These are phyloP conservation scores for Phacellophora camtschatica DNA, from an alignment of 30 jellyfish, hydroid and myxozoan species.

Conservation along the genomic window DNA sequence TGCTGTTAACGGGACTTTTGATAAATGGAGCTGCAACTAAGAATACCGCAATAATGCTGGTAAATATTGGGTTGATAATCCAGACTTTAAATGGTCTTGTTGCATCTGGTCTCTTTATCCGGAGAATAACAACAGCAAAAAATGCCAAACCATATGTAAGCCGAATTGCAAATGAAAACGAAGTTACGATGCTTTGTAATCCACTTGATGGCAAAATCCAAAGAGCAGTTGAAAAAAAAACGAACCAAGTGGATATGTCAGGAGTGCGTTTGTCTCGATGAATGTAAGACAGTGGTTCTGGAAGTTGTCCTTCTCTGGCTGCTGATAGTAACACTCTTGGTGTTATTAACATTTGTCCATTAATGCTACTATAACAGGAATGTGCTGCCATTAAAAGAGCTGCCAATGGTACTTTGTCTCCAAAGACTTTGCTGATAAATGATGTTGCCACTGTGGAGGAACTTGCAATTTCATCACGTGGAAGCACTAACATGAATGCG, in stretches of 20 bases:
- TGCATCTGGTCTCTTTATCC: too few species aligned
- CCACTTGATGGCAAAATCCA: conserved; percentile 42
- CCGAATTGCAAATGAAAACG: too few species aligned
- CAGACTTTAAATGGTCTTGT: too few species aligned
- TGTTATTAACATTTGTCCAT: conserved; percentile 28
- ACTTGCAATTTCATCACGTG: conserved; percentile 43
- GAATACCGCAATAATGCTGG: too few species aligned
- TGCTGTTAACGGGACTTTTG: too few species aligned
- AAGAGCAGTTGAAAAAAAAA: conserved; percentile 11
- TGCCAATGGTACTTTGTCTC: conserved; percentile 11
- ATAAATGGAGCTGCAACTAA: too few species aligned
- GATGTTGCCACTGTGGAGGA: conserved; percentile 61
- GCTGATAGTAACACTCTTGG: conserved; percentile 55
- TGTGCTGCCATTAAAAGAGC: conserved; percentile 49
- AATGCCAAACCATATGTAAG: too few species aligned
- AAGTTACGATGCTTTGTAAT: too few species aligned
- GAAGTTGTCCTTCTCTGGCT: conserved; percentile 75
- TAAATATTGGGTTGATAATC: too few species aligned
- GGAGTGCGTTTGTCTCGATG: conserved; percentile 60
- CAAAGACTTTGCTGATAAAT: conserved; percentile 32
- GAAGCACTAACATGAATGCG: conserved; percentile 37
- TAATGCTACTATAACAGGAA: conserved; percentile 39
- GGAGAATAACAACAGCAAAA: too few species aligned
- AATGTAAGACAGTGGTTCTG: conserved; percentile 45
- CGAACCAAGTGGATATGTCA: conserved; percentile 30